Evolutionary conservation across 2,888 invertebrate genomes (phyloP).

Genomic region (Chalcis sispes): DNA sequence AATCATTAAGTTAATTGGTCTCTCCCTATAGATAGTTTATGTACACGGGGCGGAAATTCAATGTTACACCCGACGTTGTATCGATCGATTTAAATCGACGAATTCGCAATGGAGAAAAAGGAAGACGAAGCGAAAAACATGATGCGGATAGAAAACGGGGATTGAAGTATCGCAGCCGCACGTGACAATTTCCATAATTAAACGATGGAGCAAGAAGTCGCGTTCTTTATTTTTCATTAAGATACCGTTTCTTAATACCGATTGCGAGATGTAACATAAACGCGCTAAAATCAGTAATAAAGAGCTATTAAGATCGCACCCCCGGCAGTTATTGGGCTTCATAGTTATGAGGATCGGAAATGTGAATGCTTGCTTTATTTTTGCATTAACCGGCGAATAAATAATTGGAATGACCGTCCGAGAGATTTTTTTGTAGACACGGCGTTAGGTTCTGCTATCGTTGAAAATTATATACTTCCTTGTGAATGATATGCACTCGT

Average conservation of each 20-base stretch:
- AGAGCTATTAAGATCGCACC: slow-evolving; percentile 16
- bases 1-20: too few species aligned
- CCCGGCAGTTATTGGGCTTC: too few species aligned
- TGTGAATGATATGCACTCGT: background rate
- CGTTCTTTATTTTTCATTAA: background rate
- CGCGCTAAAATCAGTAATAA: slow-evolving; percentile 41
- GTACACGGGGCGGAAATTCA: slow-evolving; percentile 32
- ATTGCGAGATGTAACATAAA: background rate
- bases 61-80: too few species aligned
- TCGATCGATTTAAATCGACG: slow-evolving; percentile 34
- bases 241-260: background rate
- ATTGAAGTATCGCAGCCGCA: slow-evolving; percentile 11
- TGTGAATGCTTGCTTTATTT: background rate
- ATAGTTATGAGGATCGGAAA: background rate
- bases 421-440: background rate
- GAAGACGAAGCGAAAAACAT: too few species aligned
- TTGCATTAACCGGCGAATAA: background rate
- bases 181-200: slow-evolving; percentile 48
- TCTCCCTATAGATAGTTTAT: too few species aligned
- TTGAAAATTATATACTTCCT: slow-evolving; percentile 6
- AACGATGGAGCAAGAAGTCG: background rate
- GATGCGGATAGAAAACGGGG: too few species aligned
- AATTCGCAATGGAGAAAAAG: slow-evolving; percentile 15
- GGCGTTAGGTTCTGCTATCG: background rate
- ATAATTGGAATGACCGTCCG: background rate